These are phyloP conservation scores for Diachrysia chrysitis DNA, from an alignment of 2,888 invertebrate species.

Conservation along the genomic window DNA sequence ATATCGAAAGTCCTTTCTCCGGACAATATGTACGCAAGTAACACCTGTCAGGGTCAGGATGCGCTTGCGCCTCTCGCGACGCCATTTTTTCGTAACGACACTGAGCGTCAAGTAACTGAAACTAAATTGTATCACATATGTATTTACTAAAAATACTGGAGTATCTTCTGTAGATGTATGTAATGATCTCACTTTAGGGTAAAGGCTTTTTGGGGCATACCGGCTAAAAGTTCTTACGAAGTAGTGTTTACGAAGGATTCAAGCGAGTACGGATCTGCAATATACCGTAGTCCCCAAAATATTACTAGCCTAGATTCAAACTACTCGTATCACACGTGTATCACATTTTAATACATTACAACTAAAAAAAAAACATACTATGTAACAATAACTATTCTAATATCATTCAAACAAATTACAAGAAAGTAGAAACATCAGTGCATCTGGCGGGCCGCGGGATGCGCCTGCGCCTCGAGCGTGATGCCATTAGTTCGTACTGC, in stretches of 20 bases:
- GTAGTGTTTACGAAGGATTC: too few relatives aligned
- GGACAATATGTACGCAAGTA: conserved; percentile 1
- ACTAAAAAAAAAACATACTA: too few relatives aligned
- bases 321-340: too few relatives aligned
- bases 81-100: conserved; percentile 37
- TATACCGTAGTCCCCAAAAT: too few relatives aligned
- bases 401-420: conserved; percentile 35
- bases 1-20: neutral
- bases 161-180: too few relatives aligned
- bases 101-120: conserved; percentile 16
- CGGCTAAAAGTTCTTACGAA: too few relatives aligned
- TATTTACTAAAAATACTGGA: neutral
- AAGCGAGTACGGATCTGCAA: too few relatives aligned
- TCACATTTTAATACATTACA: too few relatives aligned
- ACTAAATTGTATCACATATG: conserved; percentile 4
- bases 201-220: too few relatives aligned
- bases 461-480: conserved; percentile 66
- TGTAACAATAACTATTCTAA: neutral
- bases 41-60: conserved; percentile 34
- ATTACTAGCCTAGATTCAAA: neutral
- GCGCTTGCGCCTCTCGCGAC: conserved; percentile 53
- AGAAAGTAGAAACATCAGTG: conserved; percentile 35
- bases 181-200: too few relatives aligned
- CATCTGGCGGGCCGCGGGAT: conserved; percentile 44
- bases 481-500: conserved; percentile 74